Evolutionary conservation across 2,113 vertebrate species (phyloP), one percentile per base, ranked within the genome.

Genomic region (Petaurus breviceps): DNA sequence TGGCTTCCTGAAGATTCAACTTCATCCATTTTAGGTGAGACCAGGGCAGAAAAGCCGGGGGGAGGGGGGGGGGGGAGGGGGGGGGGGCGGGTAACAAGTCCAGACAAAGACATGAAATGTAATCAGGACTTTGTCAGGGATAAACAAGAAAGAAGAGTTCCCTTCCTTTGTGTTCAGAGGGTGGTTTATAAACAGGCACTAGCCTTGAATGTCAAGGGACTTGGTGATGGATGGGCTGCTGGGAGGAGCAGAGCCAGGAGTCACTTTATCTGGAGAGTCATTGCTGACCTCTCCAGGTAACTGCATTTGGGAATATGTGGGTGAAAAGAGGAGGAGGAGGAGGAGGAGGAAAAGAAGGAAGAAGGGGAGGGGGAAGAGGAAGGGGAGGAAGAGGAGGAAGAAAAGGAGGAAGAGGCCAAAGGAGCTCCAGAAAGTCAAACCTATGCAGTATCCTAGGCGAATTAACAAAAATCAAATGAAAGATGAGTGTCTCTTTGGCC

Each of bases 41-140:
- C 47, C n/a, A 93, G 89, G 92, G 89, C 92, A 95, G 89, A 91
- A 95, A 95, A 94, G 93, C 43, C 96, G 92, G 53, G 51, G 77
- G 23, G n/a, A 90, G 26, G n/a, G 91, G 55, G 61, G 12, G 3
- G 90, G 77, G 23, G n/a, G 91, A 23, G n/a, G 91, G 55, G 61
- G 12, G 3, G 90, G 50, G 47, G 92, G 52, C 0, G 68, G 37
- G 68, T 84, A 22, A 84, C n/a, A n/a, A 84, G 68, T 84, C 91
- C 43, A 96, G 90, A 6, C 93, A 96, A 95, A 61, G 26, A 95
- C 94, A 43, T 93, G 50, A 96, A 96, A 96, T 97, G 25, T 94
- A 96, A 96, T 96, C 14, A 4, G 19, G 91, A 46, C 91, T 97
- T 96, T 97, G 50, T 94, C 53, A 96, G 93, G 96, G 95, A 94